phyloP scores from a whole-genome alignment of 2,888 invertebrate species.

The Eristalis intricaria region DNA sequence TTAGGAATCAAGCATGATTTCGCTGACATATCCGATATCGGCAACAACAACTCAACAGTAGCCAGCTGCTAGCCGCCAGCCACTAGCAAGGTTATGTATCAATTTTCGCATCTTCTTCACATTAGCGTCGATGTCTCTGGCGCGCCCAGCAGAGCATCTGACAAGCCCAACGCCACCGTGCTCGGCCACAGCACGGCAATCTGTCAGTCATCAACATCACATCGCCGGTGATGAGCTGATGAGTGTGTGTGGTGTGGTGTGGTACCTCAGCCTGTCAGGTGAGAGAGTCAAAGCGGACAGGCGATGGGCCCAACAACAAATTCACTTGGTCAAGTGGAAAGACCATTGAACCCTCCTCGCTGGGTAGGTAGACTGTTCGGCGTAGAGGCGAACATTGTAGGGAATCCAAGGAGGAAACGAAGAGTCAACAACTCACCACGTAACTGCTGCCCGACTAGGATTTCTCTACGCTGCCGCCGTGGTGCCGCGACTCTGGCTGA shows the following conservation, averaged over 20 bases:
- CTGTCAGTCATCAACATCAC: conserved; percentile 34
- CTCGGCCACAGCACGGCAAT: conserved; percentile 12
- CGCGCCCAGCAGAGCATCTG: neutral
- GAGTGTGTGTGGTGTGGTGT: neutral
- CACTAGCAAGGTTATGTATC: neutral
- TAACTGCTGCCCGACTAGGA: conserved; percentile 39
- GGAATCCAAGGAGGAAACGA: conserved; percentile 31
- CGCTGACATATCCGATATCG: neutral
- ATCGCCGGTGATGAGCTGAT: conserved; percentile 12
- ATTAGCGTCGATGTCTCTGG: neutral
- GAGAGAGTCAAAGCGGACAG: neutral
- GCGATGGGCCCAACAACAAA: conserved; percentile 40
- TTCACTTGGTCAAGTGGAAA: conserved; percentile 55
- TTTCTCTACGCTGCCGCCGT: conserved; percentile 26
- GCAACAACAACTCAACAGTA: neutral
- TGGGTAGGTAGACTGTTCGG: conserved; percentile 23
- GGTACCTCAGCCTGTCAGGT: conserved; percentile 37
- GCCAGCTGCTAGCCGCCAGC: neutral
- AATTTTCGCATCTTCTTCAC: neutral
- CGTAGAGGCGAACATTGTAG: conserved; percentile 1
- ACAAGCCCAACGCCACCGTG: conserved; percentile 32
- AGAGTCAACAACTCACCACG: conserved; percentile 28
- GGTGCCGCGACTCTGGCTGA: conserved; percentile 21
- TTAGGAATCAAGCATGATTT: neutral
- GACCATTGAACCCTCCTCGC: conserved; percentile 44